Base-by-base conservation (phyloP, 2,888 invertebrate species). In the Temnothorax rugatulus region DNA sequence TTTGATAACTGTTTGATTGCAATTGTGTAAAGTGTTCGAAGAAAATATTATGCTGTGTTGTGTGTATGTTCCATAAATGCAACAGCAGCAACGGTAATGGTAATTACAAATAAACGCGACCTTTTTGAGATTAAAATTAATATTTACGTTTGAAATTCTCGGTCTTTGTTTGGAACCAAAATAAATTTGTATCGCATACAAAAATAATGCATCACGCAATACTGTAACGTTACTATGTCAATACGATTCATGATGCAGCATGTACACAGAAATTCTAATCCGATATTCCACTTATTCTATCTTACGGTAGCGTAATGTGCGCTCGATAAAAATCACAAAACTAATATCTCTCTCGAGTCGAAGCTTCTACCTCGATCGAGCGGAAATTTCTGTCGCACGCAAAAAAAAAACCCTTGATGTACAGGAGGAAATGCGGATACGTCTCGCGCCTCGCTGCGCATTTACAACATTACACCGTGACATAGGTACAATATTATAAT, bases 271-370 rank as follows among this genome's bases (percentile, higher is more conserved):
- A 68, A 57, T 57, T 68, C 15, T 68, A 77, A 68, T 77, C n/a
- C 11, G 15, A 57, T 38, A 66, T 66, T 68, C 5, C 21, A 66
- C 68, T 66, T 63, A 38, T 44, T 18, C 21, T 54, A 18, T 52
- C 52, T 66, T 41, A 38, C 63, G 25, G 21, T 61, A 52, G 29
- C 34, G 44, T n/a, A 34, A 76, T 52, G 34, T 13, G n/a, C 15
- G 68, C 13, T 54, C 41, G 52, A 77, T 38, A 66, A 54, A 77
- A 77, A 29, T 77, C n/a, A 34, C 44, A 29, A 79, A 57, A 79
- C 18, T 34, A 34, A 69, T 57, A 64, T 69, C 11, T 57, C 68
- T 21, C 68, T 18, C 52, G 34, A n/a, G 29, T 54, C 15, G 41
- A 57, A 29, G 34, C 38, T 69, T 71, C 11, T 21, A 44, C 29